Evolutionary conservation across 1,140 invertebrate species (phyloP), one percentile per base, ranked within the genome.

Genomic region (Zaprionus tsacasi): DNA sequence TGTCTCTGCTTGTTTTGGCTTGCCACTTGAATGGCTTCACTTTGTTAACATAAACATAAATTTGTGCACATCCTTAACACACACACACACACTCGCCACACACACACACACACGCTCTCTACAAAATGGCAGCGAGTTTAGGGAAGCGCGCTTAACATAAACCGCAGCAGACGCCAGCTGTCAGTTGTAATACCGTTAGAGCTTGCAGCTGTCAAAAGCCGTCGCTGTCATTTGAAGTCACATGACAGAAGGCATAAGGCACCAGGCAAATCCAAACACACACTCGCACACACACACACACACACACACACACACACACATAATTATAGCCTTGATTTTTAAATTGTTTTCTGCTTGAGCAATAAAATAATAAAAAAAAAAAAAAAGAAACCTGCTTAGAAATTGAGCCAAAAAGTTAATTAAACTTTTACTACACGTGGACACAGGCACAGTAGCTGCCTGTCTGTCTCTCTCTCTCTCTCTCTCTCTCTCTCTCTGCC

Each of bases 41-140:
- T 88, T 78, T 88, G 85, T 88, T 88, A 88, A 89, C 83, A 89
- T 89, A 89, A 88, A 89, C 81, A 88, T 87, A 87, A 88, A 88
- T 88, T 87, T 77, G 67, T 72, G 72, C 57, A 67, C 66, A 74
- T 74, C 57, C 65, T 69, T 50, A 70, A 70, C 57, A 38, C 64
- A 17, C 40, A 21, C 17, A 38, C 56, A 54, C 17, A 13, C 45
- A 54, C 52, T 8, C 50, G 15, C 13, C 36, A 54, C 17, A 13
- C 45, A 54, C 52, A 13, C 50, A 17, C 13, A 43, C 48, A 67
- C 55, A 36, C 0, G 27, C 35, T n/a, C n/a, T n/a, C n/a, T n/a
- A 36, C 15, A 40, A 12, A 0, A 30, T 25, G 17, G 30, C 58
- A 52, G 58, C 60, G 69, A 57, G 64, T 45, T 45, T 59, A 21